Base-by-base conservation (phyloP, 2,113 vertebrate genomes). In the Sceloporus undulatus region DNA sequence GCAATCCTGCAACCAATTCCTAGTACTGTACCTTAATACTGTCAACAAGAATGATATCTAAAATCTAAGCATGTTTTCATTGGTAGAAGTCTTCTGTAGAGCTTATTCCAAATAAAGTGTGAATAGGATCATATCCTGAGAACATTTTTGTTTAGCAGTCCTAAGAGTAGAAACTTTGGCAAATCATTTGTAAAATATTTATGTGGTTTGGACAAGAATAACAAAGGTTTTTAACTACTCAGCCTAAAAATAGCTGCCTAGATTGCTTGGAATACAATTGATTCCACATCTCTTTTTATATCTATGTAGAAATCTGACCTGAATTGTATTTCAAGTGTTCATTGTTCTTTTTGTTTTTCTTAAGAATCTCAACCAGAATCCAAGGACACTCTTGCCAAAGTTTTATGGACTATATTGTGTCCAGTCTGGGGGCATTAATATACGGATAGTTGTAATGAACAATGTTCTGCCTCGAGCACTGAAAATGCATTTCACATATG, bases 351-450 rank as follows among this genome's bases (percentile, higher is more conserved):
- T 93, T 83, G 89, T 52, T 65, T 29, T 75, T 4, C 93, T 94
- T 85, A 93, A 99, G 99, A 99, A 99, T 92, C 97, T 99, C 91
- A 99, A 99, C 90, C 99, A 99, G 96, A 99, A 99, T 93, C 98
- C 98, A 7, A 97, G 99, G 94, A 99, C 99, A 1, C 96, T 99
- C 79, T 94, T 99, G 87, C 99, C 99, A 9, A 99, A 99, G 94
- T 99, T 99, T 95, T 99, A 99, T 40, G 99, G 99, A 54, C 97
- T 99, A 0, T 99, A 99, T 91, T 99, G 98, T 10, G 97, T 99
- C 97, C 98, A 99, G 75, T 98, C 98, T 1, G 96, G 98, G 18
- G 98, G 98, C 4, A 95, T 97, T 90, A 99, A 97, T 80, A 97
- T 98, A 92, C 97, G 99, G 14, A 96, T 99, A 90, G 97, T 99